phyloP scores from a whole-genome alignment of 23 tunicate genomes.

The Diplosoma virens region DNA sequence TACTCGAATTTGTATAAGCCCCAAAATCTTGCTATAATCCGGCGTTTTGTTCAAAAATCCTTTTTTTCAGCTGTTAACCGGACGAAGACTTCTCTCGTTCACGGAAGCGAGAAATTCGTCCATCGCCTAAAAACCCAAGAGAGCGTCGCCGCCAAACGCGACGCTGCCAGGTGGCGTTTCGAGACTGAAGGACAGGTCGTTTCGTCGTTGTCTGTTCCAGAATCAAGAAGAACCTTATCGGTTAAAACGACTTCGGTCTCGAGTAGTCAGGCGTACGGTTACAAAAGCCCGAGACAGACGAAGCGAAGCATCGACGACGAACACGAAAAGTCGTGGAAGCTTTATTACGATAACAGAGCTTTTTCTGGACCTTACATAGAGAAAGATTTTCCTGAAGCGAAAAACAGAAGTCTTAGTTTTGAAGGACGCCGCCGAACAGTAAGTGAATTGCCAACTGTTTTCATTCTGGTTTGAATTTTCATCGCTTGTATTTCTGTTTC shows the following conservation, averaged over 20 bases:
- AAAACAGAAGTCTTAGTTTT: too few species aligned
- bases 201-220: neutral
- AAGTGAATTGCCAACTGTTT: too few species aligned
- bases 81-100: slow-evolving; percentile 28
- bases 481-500: too few species aligned
- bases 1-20: neutral
- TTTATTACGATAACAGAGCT: slow-evolving; percentile 20
- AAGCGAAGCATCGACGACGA: neutral
- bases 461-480: too few species aligned
- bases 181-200: slow-evolving; percentile 20
- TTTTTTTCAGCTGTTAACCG: slow-evolving; percentile 31
- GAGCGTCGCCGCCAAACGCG: slow-evolving; percentile 13
- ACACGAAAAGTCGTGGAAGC: slow-evolving; percentile 6
- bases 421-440: too few species aligned
- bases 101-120: slow-evolving; percentile 11
- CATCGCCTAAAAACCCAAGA: slow-evolving; percentile 4
- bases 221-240: neutral
- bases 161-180: slow-evolving; percentile 33
- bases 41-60: too few species aligned
- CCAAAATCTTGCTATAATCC: neutral
- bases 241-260: neutral
- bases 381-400: slow-evolving; percentile 6
- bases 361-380: slow-evolving; percentile 1
- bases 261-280: slow-evolving; percentile 9
- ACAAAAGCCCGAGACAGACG: slow-evolving; percentile 2